phyloP scores from a whole-genome alignment of 2,113 vertebrate species.

The Xiphophorus maculatus region DNA sequence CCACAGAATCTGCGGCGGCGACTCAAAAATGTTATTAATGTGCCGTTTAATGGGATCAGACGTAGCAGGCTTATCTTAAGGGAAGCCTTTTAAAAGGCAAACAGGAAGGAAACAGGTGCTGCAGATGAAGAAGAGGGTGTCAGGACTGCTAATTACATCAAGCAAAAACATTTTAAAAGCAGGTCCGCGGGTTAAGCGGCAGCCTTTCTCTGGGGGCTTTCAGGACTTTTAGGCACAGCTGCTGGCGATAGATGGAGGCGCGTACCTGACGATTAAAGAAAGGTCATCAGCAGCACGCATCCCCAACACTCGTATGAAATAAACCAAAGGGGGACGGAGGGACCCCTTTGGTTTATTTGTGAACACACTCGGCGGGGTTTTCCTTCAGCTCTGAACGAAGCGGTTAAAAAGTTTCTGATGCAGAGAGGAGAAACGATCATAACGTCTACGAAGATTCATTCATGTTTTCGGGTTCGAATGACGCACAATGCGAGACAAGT shows the following conservation, averaged over 20 bases:
- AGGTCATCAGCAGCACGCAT: constrained; percentile 45
- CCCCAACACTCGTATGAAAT: constrained; percentile 22
- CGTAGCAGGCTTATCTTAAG: neutral
- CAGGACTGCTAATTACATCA: constrained; percentile 43
- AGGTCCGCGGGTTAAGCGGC: constrained; percentile 59
- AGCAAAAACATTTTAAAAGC: constrained; percentile 38
- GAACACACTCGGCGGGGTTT: constrained; percentile 2
- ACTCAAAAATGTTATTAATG: neutral
- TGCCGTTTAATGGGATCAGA: neutral
- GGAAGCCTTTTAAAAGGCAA: constrained; percentile 8
- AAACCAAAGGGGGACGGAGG: neutral
- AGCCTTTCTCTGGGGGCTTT: constrained; percentile 42
- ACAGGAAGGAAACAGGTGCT: constrained; percentile 9
- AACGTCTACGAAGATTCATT: constrained; percentile 9
- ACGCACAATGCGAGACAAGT: constrained; percentile 15
- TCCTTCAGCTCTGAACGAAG: neutral
- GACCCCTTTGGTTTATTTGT: no score
- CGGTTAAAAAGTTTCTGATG: constrained; percentile 42
- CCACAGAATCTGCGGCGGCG: neutral
- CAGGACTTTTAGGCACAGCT: constrained; percentile 32
- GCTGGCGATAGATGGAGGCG: constrained; percentile 55
- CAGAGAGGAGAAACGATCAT: neutral
- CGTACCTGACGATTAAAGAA: constrained; percentile 59
- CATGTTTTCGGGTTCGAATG: constrained; percentile 4
- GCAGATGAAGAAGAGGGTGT: constrained; percentile 23